Conservation (phyloP, 2,797 vertebrate genomes). For the Pseudochaenichthys georgianus region DNA sequence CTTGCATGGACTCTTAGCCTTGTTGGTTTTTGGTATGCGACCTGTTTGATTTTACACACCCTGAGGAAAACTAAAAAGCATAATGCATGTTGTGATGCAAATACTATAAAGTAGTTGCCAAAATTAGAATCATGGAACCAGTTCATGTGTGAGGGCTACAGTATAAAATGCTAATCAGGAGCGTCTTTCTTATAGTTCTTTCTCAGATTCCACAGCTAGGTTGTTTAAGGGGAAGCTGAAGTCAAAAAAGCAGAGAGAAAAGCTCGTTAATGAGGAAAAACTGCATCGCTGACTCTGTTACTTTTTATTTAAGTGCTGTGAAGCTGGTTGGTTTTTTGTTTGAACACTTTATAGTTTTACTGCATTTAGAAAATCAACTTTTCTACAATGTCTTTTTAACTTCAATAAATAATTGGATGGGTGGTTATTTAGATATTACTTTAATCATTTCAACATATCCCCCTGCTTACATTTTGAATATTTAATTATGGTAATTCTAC, state of each 20-base stretch:
- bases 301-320: not conserved
- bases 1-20: not conserved
- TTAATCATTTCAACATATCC: not conserved
- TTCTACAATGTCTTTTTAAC: not conserved
- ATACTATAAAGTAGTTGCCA: not conserved
- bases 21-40: not conserved
- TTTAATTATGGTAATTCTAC: not conserved
- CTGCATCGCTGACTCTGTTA: not conserved
- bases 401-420: not conserved
- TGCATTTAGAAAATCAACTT: too few relatives aligned
- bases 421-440: constrained; percentile 3
- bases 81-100: not conserved
- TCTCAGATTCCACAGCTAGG: not conserved
- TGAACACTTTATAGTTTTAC: too few relatives aligned
- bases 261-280: constrained; percentile 26
- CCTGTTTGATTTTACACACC: not conserved
- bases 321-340: not conserved
- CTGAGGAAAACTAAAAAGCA: not conserved
- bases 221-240: not conserved
- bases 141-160: constrained; percentile 1
- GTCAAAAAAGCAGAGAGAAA: constrained; percentile 8
- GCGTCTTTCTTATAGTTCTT: constrained; percentile 9
- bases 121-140: not conserved
- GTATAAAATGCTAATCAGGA: not conserved
- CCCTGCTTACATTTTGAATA: not conserved